Conservation (phyloP, 2,888 invertebrate genomes). For the Leucoma salicis region DNA sequence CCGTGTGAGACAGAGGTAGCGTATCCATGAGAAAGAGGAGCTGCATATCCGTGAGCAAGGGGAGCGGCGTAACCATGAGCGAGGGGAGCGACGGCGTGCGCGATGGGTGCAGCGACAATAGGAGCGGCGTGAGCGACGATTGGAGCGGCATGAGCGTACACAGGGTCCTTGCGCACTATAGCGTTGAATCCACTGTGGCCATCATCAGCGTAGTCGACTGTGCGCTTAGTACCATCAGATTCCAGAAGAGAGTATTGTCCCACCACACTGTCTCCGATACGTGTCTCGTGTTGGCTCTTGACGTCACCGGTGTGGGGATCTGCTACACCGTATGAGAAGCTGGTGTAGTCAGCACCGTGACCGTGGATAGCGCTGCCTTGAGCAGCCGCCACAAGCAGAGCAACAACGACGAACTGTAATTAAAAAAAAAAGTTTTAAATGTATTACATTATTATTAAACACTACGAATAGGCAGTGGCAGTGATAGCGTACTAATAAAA, state of each 20-base stretch:
- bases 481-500: no score
- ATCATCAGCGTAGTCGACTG: conserved; percentile 82
- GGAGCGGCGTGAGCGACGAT: conserved; percentile 39
- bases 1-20: conserved; percentile 38
- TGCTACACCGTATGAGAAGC: conserved; percentile 70
- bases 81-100: conserved; percentile 21
- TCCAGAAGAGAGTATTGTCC: conserved; percentile 75
- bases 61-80: conserved; percentile 21
- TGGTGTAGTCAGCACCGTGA: conserved; percentile 57
- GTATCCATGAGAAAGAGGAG: conserved; percentile 38
- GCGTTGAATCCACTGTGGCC: conserved; percentile 80
- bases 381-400: conserved; percentile 65
- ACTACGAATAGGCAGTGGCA: no score
- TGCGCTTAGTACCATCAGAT: conserved; percentile 84
- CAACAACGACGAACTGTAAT: conserved; percentile 69
- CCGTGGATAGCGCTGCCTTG: conserved; percentile 60
- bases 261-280: conserved; percentile 83
- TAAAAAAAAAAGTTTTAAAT: conserved; percentile 8
- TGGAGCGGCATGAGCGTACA: conserved; percentile 42
- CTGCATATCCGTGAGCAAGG: conserved; percentile 34
- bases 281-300: conserved; percentile 83
- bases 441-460: no score
- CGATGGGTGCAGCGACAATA: conserved; percentile 19
- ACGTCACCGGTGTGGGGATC: conserved; percentile 74
- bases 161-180: conserved; percentile 73